Base-by-base conservation (phyloP, 1,140 invertebrate genomes). In the Drosophila pectinifera region DNA sequence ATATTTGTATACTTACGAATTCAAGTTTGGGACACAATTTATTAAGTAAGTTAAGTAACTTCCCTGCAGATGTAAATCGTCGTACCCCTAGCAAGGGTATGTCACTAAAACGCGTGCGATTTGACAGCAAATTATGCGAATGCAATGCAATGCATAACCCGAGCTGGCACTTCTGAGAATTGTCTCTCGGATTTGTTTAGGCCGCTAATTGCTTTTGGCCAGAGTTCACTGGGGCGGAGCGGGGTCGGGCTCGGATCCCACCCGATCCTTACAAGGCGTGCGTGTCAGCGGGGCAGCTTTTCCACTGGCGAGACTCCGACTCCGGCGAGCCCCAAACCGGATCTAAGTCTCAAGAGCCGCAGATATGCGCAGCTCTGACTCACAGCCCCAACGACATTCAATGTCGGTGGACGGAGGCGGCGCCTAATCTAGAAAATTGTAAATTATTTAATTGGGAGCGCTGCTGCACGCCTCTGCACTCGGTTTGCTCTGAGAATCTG, bases 371-470 rank as follows among this genome's bases (percentile, higher is more conserved):
- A 38, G 58, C 36, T 20, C 54, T 76, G 73, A 76, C 38, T 76
- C 73, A 76, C 58, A 57, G 61, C 70, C 48, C 34, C 42, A 53
- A 24, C 42, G 55, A 24, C 56, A 41, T 51, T 73, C 69, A 73
- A 73, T 73, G 69, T 61, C 69, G 69, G 42, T 18, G 38, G 43
- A 41, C 57, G 72, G 68, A 62, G 72, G 72, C 72, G 73, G 73
- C 73, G 73, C 73, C 73, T 76, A 76, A 76, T 76, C 73, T 76
- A 75, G 62, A 76, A 75, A 56, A 76, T 76, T 76, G 73, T 76
- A 76, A 76, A 76, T 76, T 76, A 76, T 76, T 76, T 76, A 76
- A 76, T 76, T 76, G 73, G 73, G 73, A 76, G 73, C 73, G 73
- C 62, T 75, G 49, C 36, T 20, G 54, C 55, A 74, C 73, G 73